Percentiles rank a stretch among this genome's conserved stretches.
Conservation (phyloP, 2,113 vertebrate species). For the Trogon melanurus region DNA sequence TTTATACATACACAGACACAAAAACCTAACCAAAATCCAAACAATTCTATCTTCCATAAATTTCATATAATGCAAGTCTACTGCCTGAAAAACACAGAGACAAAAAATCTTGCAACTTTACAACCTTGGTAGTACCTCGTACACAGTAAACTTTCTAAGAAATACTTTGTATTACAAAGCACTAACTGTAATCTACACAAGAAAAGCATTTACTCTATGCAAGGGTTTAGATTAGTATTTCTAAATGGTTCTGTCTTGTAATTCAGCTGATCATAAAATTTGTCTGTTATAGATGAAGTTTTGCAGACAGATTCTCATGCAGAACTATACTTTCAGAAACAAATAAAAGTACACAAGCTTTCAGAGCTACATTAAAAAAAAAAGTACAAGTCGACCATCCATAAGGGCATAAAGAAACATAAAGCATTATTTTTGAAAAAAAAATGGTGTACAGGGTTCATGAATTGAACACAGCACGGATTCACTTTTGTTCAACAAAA, state of each 20-base stretch:
- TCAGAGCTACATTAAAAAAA: not conserved
- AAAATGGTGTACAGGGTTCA: not conserved
- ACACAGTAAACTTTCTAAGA: not conserved
- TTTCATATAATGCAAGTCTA: not conserved
- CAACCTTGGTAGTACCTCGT: not conserved
- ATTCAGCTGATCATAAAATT: not conserved
- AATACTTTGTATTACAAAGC: not conserved
- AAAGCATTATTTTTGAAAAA: constrained; percentile 2
- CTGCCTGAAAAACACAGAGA: not conserved
- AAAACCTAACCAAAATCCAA: not conserved
- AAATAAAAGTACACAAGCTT: not conserved
- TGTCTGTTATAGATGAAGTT: not conserved
- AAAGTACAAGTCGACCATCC: not conserved
- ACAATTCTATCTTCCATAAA: not conserved
- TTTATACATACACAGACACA: not conserved
- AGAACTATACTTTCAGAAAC: constrained; percentile 7
- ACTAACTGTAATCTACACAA: not conserved
- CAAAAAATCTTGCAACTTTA: not conserved
- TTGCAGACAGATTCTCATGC: not conserved
- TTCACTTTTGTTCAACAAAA: constrained; percentile 48
- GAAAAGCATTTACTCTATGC: not conserved
- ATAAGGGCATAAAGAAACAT: not conserved
- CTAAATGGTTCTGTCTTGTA: not conserved
- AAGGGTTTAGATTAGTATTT: not conserved
- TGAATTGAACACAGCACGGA: not conserved